phyloP scores from a whole-genome alignment of 2,797 vertebrate genomes.

The Macrochelys suwanniensis region DNA sequence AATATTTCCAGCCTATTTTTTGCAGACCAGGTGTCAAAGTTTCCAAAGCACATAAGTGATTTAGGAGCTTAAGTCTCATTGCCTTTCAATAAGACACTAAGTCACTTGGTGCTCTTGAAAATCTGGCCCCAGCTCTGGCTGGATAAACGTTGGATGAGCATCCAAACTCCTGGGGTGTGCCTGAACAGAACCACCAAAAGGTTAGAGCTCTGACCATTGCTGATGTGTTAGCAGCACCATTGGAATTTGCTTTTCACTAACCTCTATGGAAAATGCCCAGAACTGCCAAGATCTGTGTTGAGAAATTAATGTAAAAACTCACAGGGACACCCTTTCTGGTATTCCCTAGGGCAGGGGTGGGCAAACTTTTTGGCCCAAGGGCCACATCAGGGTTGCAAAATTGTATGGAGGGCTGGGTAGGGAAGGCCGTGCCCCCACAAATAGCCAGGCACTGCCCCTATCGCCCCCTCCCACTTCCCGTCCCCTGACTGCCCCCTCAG shows the following conservation, averaged over 20 bases:
- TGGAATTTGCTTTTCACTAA: background rate
- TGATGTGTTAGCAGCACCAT: background rate
- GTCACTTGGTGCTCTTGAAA: background rate
- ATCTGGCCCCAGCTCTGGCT: background rate
- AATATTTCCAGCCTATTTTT: background rate
- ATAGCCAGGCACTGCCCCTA: too few species aligned
- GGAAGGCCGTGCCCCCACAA: too few species aligned
- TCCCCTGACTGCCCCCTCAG: too few species aligned
- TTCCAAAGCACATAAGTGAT: background rate
- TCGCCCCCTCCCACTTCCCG: too few species aligned
- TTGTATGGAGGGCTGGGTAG: too few species aligned
- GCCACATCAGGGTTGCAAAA: too few species aligned
- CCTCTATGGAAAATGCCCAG: slow-evolving; percentile 7
- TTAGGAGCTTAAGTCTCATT: background rate
- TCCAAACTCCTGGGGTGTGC: background rate
- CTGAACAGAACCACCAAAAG: background rate
- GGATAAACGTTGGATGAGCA: background rate
- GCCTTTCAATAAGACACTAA: slow-evolving; percentile 47
- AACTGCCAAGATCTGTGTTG: fast-evolving
- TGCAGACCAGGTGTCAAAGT: background rate
- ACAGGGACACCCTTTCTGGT: background rate
- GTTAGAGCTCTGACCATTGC: background rate
- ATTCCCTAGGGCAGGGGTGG: background rate
- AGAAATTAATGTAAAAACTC: slow-evolving; percentile 14
- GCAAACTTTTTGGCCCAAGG: too few species aligned